Evolutionary conservation across 1,140 invertebrate genomes (phyloP).

Genomic region (Luehdorfia chinensis): DNA sequence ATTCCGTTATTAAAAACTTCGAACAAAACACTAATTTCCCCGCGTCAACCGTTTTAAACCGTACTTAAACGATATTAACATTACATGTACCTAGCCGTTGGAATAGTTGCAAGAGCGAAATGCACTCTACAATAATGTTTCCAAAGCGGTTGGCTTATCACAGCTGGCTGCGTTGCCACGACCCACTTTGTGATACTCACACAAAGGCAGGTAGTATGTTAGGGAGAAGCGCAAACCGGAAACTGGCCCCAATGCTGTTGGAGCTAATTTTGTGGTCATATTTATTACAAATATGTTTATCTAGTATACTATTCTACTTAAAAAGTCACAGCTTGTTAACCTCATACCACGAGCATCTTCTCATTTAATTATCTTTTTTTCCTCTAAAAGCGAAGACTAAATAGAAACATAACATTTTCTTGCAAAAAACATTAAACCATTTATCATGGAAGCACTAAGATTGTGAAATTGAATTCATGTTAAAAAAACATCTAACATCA

Average conservation of each 20-base stretch:
- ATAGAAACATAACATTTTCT: no score
- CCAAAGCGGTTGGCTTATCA: constrained; percentile 7
- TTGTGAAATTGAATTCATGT: no score
- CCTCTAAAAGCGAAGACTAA: no score
- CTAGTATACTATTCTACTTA: neutral
- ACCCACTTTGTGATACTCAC: constrained; percentile 8
- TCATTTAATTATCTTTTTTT: no score
- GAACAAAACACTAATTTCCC: constrained; percentile 4
- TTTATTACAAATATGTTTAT: neutral
- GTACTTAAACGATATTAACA: constrained; percentile 5
- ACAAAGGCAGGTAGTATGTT: neutral
- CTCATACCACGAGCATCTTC: no score
- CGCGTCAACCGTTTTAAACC: constrained; percentile 4
- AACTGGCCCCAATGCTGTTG: neutral
- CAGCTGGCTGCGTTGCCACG: constrained; percentile 7
- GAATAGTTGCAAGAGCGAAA: constrained; percentile 2
- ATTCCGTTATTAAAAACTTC: neutral
- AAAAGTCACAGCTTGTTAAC: no score
- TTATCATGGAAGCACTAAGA: no score
- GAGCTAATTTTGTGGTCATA: neutral
- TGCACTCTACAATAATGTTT: constrained; percentile 8
- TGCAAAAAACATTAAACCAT: no score
- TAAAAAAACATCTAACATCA: no score
- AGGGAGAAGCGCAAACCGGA: neutral
- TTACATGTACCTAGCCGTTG: neutral